phyloP scores from a whole-genome alignment of 2,797 vertebrate genomes.

The Strix occidentalis region DNA sequence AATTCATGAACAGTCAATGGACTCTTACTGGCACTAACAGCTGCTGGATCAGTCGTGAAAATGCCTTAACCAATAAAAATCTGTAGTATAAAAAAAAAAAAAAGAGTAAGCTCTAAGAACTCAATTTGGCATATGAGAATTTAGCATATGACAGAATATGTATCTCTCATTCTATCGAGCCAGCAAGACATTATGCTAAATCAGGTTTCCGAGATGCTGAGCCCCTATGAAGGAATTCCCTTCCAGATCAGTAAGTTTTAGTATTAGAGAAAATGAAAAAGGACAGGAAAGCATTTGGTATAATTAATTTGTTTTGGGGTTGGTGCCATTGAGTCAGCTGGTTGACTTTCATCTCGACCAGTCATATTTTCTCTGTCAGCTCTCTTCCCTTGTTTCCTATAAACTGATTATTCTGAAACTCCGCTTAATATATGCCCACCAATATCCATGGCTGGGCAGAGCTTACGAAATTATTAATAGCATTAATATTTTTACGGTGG shows the following conservation, averaged over 20 bases:
- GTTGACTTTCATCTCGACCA: background rate
- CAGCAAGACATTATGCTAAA: background rate
- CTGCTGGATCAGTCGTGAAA: background rate
- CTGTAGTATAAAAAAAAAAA: background rate
- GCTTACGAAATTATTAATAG: background rate
- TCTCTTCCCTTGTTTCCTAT: background rate
- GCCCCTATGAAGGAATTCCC: background rate
- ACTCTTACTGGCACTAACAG: background rate
- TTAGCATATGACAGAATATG: background rate
- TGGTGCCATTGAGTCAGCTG: background rate
- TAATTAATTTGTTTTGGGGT: background rate
- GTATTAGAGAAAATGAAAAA: background rate
- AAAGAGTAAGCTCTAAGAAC: background rate
- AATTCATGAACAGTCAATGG: background rate
- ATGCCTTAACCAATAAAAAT: background rate
- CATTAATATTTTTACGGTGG: background rate
- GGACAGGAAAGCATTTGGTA: background rate
- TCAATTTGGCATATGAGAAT: background rate
- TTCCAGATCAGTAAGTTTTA: background rate
- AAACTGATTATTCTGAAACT: background rate
- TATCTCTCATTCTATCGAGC: rapidly evolving
- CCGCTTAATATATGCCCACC: rapidly evolving
- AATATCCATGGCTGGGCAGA: background rate
- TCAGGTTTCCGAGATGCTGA: background rate
- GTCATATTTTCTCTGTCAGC: rapidly evolving